Conservation (phyloP, 2,888 invertebrate genomes). For the Pandemis heparana region DNA sequence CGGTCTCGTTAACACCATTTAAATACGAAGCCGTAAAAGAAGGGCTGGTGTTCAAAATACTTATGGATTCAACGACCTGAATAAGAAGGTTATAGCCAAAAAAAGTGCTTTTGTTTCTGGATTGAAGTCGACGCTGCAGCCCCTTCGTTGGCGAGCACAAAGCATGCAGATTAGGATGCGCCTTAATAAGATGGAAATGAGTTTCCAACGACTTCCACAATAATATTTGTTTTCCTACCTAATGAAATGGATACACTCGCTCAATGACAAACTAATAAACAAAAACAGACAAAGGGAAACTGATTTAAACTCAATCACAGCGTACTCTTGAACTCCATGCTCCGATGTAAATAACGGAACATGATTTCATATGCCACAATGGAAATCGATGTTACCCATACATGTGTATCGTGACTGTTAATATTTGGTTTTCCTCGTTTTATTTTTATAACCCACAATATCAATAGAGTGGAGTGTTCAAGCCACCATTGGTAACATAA, state of each 20-base stretch:
- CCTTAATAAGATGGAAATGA: conserved; percentile 49
- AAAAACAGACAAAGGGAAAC: neutral
- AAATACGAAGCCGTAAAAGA: no score
- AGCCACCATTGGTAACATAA: conserved; percentile 48
- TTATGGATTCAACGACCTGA: no score
- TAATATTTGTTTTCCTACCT: conserved; percentile 40
- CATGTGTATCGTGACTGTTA: conserved; percentile 15
- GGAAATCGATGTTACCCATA: conserved; percentile 1
- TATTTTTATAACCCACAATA: conserved; percentile 46
- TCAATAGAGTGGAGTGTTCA: conserved; percentile 50
- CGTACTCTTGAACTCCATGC: no score
- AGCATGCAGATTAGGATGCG: conserved; percentile 43
- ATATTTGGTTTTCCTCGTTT: conserved; percentile 35
- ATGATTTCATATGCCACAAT: neutral
- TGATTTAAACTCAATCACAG: neutral
- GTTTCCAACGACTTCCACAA: conserved; percentile 46
- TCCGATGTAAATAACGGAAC: neutral
- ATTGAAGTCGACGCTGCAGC: conserved; percentile 26
- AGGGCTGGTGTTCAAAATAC: no score
- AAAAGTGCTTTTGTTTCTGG: conserved; percentile 4
- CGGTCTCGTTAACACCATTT: no score
- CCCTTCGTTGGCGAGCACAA: conserved; percentile 23
- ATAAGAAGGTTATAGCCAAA: neutral
- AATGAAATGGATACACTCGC: conserved; percentile 32
- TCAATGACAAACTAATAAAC: conserved; percentile 26